phyloP scores from a whole-genome alignment of 2,113 vertebrate genomes.

The Spermophilus dauricus region DNA sequence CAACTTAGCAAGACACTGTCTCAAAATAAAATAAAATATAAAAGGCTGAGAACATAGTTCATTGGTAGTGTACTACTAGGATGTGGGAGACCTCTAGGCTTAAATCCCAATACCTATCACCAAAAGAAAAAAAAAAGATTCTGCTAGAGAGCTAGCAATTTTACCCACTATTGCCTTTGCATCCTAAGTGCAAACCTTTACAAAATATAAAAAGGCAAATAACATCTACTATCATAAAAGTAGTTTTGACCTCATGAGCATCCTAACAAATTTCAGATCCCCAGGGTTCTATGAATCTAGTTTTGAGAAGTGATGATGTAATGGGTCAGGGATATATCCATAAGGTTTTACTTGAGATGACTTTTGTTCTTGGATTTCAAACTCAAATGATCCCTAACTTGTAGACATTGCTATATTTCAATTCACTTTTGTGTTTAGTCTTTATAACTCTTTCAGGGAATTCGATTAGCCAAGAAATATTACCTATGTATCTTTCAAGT shows the following conservation, averaged over 20 bases:
- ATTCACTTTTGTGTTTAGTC: constrained; percentile 40
- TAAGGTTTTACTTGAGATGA: background rate
- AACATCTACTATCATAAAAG: background rate
- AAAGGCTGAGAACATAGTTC: background rate
- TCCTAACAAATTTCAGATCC: background rate
- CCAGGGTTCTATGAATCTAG: background rate
- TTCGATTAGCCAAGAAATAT: background rate
- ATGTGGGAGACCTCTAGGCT: background rate
- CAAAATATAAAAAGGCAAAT: background rate
- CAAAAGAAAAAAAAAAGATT: background rate
- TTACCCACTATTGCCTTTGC: background rate
- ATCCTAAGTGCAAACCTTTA: background rate
- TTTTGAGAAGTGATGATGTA: background rate
- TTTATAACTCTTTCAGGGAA: background rate
- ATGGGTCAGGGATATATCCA: background rate
- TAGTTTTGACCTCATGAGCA: background rate
- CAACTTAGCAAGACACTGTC: background rate
- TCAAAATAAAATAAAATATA: background rate
- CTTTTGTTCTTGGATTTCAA: background rate
- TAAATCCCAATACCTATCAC: background rate
- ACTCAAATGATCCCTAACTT: background rate
- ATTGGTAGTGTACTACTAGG: background rate
- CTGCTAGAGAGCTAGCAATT: background rate
- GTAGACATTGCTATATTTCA: background rate
- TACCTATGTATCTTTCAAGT: background rate